A percentile compares a stretch with the other conserved stretches of the same genome.
These are phyloP conservation scores for Autographa gamma DNA, from an alignment of 2,888 invertebrate genomes.

Conservation along the genomic window DNA sequence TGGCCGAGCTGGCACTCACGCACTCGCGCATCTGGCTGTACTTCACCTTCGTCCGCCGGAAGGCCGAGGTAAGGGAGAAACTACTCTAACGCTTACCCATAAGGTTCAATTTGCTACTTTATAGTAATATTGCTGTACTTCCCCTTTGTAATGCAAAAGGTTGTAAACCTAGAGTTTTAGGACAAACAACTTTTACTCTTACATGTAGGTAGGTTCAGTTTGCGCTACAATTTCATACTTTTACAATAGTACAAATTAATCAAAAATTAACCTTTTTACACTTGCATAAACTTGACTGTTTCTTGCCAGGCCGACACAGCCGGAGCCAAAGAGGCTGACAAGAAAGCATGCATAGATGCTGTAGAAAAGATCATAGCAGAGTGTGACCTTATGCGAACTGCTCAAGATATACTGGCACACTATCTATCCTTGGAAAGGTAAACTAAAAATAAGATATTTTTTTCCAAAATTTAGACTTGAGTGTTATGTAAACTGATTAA, in stretches of 20 bases:
- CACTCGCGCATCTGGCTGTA: conserved; percentile 97
- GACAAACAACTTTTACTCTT: too few relatives aligned
- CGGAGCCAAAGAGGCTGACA: conserved; percentile 64
- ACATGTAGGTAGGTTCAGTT: too few relatives aligned
- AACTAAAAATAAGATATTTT: neutral
- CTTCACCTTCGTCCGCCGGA: conserved; percentile 94
- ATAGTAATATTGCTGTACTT: too few relatives aligned
- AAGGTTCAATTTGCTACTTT: too few relatives aligned
- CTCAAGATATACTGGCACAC: conserved; percentile 95
- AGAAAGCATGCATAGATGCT: conserved; percentile 63
- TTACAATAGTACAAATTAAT: too few relatives aligned
- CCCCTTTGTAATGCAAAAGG: too few relatives aligned
- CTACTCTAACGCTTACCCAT: too few relatives aligned
- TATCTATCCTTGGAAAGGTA: conserved; percentile 97
- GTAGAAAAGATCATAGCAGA: conserved; percentile 91
- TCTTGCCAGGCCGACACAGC: conserved; percentile 69
- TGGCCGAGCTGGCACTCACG: conserved; percentile 97
- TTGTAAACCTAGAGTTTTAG: too few relatives aligned
- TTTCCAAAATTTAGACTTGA: too few relatives aligned
- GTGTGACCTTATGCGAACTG: conserved; percentile 92
- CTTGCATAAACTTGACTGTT: neutral
- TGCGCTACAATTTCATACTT: too few relatives aligned
- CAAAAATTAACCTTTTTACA: too few relatives aligned
- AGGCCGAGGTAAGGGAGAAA: conserved; percentile 89
- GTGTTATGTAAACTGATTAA: too few relatives aligned